phyloP scores from a whole-genome alignment of 1,140 invertebrate species.

The Drosophila orosa region DNA sequence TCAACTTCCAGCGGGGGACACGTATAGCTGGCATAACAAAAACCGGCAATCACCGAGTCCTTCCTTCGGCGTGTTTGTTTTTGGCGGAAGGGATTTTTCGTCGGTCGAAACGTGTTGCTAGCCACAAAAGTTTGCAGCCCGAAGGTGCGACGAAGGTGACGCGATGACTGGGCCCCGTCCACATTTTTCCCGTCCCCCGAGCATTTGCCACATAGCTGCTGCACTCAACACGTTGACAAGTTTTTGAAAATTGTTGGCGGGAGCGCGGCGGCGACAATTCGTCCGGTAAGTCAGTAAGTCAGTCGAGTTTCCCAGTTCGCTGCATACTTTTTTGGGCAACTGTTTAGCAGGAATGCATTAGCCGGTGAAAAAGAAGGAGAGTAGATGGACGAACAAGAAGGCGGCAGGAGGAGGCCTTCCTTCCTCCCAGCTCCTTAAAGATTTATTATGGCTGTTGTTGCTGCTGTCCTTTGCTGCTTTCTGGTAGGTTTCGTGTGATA shows the following conservation, averaged over 20 bases:
- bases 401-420: neutral
- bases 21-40: constrained; percentile 21
- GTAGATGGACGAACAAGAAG: neutral
- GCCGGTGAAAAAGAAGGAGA: neutral
- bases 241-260: constrained; percentile 58
- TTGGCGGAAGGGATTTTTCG: constrained; percentile 24
- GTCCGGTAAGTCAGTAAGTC: constrained; percentile 41
- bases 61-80: constrained; percentile 31
- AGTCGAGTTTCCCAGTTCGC: constrained; percentile 50
- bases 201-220: constrained; percentile 49
- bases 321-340: constrained; percentile 69
- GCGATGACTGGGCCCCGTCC: constrained; percentile 27
- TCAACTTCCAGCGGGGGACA: constrained; percentile 13
- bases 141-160: constrained; percentile 27
- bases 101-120: constrained; percentile 49
- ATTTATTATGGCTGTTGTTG: constrained; percentile 67
- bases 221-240: constrained; percentile 80
- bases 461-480: constrained; percentile 51
- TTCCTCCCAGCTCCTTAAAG: constrained; percentile 44
- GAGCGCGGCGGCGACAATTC: constrained; percentile 14
- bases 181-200: constrained; percentile 21
- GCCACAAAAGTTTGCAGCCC: constrained; percentile 45
- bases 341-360: constrained; percentile 69
- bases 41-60: constrained; percentile 24
- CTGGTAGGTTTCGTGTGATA: constrained; percentile 62